Percentiles rank a stretch among this genome's conserved stretches.
phyloP scores from a whole-genome alignment of 1,140 invertebrate genomes.

The Melitaea cinxia region DNA sequence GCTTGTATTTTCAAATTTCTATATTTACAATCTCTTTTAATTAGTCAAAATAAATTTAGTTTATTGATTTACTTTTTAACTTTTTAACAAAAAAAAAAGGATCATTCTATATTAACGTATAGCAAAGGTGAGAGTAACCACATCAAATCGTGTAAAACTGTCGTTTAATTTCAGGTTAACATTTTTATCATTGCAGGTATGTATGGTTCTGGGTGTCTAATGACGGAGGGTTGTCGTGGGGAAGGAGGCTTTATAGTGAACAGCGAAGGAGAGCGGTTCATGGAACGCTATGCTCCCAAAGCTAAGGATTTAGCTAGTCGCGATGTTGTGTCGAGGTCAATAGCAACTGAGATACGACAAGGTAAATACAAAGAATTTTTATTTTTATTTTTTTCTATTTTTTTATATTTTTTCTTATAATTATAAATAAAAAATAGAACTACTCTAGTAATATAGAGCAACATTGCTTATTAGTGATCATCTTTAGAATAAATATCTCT shows the following conservation, averaged over 20 bases:
- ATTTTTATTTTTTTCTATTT: neutral
- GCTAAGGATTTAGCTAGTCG: constrained; percentile 99
- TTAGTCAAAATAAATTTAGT: too few relatives aligned
- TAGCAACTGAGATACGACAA: constrained; percentile 98
- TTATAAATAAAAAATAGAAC: neutral
- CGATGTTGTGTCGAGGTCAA: constrained; percentile 98
- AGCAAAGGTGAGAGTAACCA: too few relatives aligned
- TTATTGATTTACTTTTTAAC: too few relatives aligned
- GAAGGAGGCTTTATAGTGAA: constrained; percentile 99
- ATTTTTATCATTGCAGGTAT: constrained; percentile 85
- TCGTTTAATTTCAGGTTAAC: neutral
- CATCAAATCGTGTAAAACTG: too few relatives aligned
- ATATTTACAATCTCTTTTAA: too few relatives aligned
- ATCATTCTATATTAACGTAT: too few relatives aligned
- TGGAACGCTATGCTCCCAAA: constrained; percentile 99
- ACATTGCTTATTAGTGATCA: too few relatives aligned
- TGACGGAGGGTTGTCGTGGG: constrained; percentile 97
- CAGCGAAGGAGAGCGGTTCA: constrained; percentile 97
- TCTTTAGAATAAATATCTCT: too few relatives aligned
- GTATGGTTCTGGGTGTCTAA: constrained; percentile 98
- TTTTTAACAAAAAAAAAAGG: too few relatives aligned
- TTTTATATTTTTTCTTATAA: neutral
- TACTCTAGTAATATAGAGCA: too few relatives aligned
- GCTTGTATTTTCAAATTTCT: too few relatives aligned
- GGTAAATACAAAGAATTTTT: too few relatives aligned